Conservation (phyloP, 2,888 invertebrate genomes). For the Alcis repandata region DNA sequence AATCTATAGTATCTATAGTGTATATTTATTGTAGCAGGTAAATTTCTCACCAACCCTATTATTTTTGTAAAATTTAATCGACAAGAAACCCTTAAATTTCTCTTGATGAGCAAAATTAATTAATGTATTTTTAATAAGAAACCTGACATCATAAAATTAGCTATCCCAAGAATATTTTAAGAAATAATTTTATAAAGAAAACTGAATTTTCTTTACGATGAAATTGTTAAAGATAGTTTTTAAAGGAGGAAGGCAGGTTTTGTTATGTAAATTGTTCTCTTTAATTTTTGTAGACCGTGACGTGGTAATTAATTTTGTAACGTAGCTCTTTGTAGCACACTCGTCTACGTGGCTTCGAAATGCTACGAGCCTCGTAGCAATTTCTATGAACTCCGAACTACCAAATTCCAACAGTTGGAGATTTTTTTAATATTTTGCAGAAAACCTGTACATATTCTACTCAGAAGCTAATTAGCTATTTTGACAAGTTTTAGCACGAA, state of each 20-base stretch:
- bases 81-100: slow-evolving; percentile 1
- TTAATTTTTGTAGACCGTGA: neutral
- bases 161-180: neutral
- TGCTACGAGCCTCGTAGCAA: neutral
- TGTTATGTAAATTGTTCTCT: too few relatives aligned
- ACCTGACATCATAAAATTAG: slow-evolving; percentile 6
- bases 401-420: neutral
- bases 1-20: neutral
- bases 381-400: neutral
- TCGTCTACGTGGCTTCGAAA: neutral
- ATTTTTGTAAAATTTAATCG: neutral
- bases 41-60: neutral
- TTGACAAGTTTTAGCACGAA: too few relatives aligned
- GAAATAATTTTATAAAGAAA: neutral
- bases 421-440: too few relatives aligned
- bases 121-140: slow-evolving; percentile 3
- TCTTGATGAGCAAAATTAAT: slow-evolving; percentile 7
- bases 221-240: neutral
- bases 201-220: neutral
- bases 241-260: too few relatives aligned
- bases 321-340: neutral
- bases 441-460: too few relatives aligned
- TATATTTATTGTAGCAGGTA: too few relatives aligned
- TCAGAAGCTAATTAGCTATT: too few relatives aligned
- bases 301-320: too few relatives aligned